Percentiles rank a stretch among this genome's conserved stretches.
phyloP scores from a whole-genome alignment of 2,888 invertebrate species.

The Maniola hyperantus region DNA sequence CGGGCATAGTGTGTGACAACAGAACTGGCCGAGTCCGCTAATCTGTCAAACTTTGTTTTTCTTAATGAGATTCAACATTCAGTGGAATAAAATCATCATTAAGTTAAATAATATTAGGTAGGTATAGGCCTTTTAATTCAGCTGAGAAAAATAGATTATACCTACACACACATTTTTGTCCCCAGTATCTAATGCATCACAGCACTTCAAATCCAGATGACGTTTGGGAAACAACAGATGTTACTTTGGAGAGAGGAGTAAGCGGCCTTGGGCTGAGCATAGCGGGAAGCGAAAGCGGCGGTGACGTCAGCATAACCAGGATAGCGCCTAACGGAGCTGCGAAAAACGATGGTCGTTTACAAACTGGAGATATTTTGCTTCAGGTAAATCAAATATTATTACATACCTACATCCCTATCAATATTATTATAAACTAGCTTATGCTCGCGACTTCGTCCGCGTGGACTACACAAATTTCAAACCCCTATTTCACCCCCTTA shows the following conservation, averaged over 20 bases:
- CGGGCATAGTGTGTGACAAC: too few relatives aligned
- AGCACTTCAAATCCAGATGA: constrained; percentile 63
- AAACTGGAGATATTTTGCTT: constrained; percentile 97
- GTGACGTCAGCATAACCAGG: constrained; percentile 98
- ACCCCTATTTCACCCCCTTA: too few relatives aligned
- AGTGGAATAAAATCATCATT: too few relatives aligned
- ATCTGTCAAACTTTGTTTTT: too few relatives aligned
- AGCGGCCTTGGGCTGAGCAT: constrained; percentile 98
- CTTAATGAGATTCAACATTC: too few relatives aligned
- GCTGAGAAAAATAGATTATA: background rate
- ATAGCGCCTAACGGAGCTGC: constrained; percentile 97
- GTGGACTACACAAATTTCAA: too few relatives aligned
- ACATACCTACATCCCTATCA: too few relatives aligned
- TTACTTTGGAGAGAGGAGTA: constrained; percentile 92
- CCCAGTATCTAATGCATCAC: constrained; percentile 52
- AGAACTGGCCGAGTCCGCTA: too few relatives aligned
- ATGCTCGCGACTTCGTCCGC: too few relatives aligned
- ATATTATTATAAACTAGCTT: too few relatives aligned
- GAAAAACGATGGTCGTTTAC: constrained; percentile 91
- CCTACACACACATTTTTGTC: constrained; percentile 23
- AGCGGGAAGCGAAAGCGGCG: constrained; percentile 98
- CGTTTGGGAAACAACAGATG: constrained; percentile 96
- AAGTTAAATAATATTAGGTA: too few relatives aligned
- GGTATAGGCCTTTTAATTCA: too few relatives aligned
- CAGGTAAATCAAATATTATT: constrained; percentile 64